Percentiles rank a stretch among this genome's conserved stretches.
phyloP scores from a whole-genome alignment of 2,113 vertebrate genomes.

The Dromas ardeola region DNA sequence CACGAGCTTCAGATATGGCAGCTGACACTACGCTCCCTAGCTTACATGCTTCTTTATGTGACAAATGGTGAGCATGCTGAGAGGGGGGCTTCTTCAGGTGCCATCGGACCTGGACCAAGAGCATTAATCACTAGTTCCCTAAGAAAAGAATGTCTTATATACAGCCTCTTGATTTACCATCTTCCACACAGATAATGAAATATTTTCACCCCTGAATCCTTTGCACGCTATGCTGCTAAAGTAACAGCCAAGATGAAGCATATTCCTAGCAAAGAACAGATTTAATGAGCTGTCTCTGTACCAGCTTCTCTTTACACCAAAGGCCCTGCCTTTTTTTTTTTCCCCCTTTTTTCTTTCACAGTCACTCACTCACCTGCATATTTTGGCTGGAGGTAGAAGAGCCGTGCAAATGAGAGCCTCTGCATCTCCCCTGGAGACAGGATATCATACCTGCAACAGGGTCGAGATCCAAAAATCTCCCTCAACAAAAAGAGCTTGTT shows the following conservation, averaged over 20 bases:
- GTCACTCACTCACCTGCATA: slow-evolving; percentile 83
- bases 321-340: neutral
- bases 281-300: neutral
- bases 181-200: neutral
- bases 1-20: neutral
- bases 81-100: neutral
- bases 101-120: neutral
- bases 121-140: neutral
- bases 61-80: neutral
- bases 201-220: neutral
- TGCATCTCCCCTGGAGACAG: slow-evolving; percentile 98
- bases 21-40: neutral
- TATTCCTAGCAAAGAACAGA: neutral
- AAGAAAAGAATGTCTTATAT: neutral
- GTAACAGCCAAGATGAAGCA: neutral
- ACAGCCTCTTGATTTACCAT: neutral
- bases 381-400: slow-evolving; percentile 96
- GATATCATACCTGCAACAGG: slow-evolving; percentile 88
- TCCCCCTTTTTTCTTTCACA: neutral
- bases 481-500: neutral
- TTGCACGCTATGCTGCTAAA: neutral
- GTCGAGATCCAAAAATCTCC: neutral
- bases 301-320: neutral
- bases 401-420: slow-evolving; percentile 90
- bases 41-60: neutral